A percentile compares a stretch with the other conserved stretches of the same genome.
phyloP scores from a whole-genome alignment of 2,888 invertebrate species.

The Metellina segmentata region DNA sequence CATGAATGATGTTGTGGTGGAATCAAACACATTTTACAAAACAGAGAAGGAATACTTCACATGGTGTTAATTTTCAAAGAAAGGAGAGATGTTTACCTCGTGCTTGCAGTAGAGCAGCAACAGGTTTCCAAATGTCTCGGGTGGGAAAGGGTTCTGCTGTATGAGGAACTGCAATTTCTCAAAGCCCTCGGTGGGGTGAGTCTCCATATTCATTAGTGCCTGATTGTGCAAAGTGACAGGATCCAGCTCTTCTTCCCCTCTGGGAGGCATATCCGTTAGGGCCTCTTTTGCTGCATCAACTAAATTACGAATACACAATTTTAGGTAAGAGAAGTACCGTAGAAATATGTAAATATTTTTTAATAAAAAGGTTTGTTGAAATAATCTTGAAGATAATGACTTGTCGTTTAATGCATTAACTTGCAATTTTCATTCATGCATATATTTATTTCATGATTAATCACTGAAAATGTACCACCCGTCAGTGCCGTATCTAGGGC shows the following conservation, averaged over 20 bases:
- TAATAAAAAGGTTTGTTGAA: too few relatives aligned
- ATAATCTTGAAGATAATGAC: too few relatives aligned
- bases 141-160: conserved; percentile 97
- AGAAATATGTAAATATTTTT: too few relatives aligned
- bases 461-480: too few relatives aligned
- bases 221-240: conserved; percentile 98
- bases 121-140: conserved; percentile 98
- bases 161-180: conserved; percentile 96
- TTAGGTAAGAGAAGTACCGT: too few relatives aligned
- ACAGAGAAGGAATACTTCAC: neutral
- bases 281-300: conserved; percentile 93
- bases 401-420: too few relatives aligned
- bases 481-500: too few relatives aligned
- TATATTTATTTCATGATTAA: too few relatives aligned
- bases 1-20: too few relatives aligned
- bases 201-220: conserved; percentile 94
- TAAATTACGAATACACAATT: conserved; percentile 79
- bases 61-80: neutral
- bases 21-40: neutral
- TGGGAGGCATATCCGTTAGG: conserved; percentile 85
- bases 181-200: conserved; percentile 94
- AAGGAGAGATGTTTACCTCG: conserved; percentile 83
- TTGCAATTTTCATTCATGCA: too few relatives aligned
- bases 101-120: conserved; percentile 97
- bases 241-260: conserved; percentile 97